Conservation (phyloP, 2,113 vertebrate genomes). For the Azemiops feae region DNA sequence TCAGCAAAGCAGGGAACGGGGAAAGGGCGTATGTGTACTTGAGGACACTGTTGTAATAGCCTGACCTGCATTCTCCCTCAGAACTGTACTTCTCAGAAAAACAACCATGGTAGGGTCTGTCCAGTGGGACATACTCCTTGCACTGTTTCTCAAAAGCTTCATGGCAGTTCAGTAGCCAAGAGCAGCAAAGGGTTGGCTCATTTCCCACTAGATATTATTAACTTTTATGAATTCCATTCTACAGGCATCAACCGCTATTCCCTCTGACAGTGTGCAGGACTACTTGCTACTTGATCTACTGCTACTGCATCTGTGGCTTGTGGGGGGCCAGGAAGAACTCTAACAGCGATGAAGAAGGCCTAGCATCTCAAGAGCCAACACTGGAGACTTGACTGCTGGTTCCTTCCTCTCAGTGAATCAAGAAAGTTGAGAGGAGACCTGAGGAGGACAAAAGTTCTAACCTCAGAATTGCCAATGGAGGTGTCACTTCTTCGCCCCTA, state of each 20-base stretch:
- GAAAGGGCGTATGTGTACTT: not conserved
- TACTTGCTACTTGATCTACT: not conserved
- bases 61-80: not conserved
- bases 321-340: not conserved
- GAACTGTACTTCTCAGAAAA: not conserved
- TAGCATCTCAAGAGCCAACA: not conserved
- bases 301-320: not conserved
- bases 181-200: not conserved
- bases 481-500: not conserved
- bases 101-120: not conserved
- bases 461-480: not conserved
- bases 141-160: not conserved
- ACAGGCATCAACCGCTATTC: conserved; percentile 39
- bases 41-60: not conserved
- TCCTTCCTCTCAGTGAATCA: not conserved
- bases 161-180: not conserved
- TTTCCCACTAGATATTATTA: not conserved
- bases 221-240: not conserved
- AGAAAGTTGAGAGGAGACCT: not conserved
- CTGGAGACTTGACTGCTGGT: not conserved
- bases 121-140: not conserved
- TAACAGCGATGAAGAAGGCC: not conserved
- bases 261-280: conserved; percentile 41
- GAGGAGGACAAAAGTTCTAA: not conserved
- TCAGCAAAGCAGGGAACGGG: not conserved